A percentile compares a stretch with the other conserved stretches of the same genome.
These are phyloP conservation scores for Drosophila teissieri DNA, from an alignment of 1,140 invertebrate genomes.

Conservation along the genomic window DNA sequence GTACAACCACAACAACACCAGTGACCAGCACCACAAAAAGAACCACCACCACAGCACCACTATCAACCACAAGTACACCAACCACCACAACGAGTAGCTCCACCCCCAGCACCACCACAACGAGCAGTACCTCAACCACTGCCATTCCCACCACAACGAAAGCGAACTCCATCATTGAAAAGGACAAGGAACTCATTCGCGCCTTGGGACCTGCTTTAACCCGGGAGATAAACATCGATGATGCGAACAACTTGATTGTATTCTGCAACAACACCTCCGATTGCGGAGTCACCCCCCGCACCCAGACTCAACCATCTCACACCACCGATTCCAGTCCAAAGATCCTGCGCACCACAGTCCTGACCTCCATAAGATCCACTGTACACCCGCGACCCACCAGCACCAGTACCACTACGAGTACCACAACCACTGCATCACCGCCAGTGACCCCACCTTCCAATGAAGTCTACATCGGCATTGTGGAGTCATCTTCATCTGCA, in stretches of 20 bases:
- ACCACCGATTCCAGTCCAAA: slow-evolving; percentile 68
- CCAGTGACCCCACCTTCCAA: neutral
- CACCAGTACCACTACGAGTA: slow-evolving; percentile 21
- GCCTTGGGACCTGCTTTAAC: slow-evolving; percentile 68
- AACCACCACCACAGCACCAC: slow-evolving; percentile 11
- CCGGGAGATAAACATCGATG: slow-evolving; percentile 73
- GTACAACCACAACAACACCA: slow-evolving; percentile 25
- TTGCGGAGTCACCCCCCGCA: slow-evolving; percentile 51
- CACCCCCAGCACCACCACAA: slow-evolving; percentile 15
- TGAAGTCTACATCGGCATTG: slow-evolving; percentile 53
- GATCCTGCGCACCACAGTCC: slow-evolving; percentile 69
- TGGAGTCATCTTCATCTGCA: slow-evolving; percentile 54
- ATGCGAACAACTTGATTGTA: slow-evolving; percentile 76
- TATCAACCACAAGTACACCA: slow-evolving; percentile 15
- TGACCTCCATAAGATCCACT: slow-evolving; percentile 70
- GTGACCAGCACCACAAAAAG: slow-evolving; percentile 25
- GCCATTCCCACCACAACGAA: slow-evolving; percentile 10
- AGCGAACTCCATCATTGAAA: slow-evolving; percentile 58
- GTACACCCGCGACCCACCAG: slow-evolving; percentile 62
- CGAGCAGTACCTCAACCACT: slow-evolving; percentile 11
- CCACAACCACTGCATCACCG: slow-evolving; percentile 11
- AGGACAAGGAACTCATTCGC: slow-evolving; percentile 66
- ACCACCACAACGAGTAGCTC: slow-evolving; percentile 14
- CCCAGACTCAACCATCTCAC: slow-evolving; percentile 32
- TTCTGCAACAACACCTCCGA: slow-evolving; percentile 76